Conservation (phyloP, 2,797 vertebrate genomes). For the Macropodus opercularis region DNA sequence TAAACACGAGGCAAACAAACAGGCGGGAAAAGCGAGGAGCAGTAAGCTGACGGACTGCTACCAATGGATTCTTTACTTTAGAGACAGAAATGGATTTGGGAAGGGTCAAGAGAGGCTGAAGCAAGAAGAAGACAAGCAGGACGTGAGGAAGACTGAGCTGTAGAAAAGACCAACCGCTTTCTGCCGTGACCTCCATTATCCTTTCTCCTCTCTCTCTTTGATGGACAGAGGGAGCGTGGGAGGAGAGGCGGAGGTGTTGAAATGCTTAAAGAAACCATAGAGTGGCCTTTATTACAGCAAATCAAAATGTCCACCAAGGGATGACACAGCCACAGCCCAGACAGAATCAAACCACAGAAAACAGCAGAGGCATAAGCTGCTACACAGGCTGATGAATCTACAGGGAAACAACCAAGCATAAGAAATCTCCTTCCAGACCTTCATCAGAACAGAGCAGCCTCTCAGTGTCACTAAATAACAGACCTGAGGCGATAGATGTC, state of each 20-base stretch:
- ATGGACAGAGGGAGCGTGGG: conserved; percentile 16
- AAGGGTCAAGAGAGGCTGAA: conserved; percentile 21
- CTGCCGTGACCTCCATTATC: conserved; percentile 59
- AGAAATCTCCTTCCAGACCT: no score
- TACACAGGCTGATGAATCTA: no score
- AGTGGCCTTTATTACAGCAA: conserved; percentile 23
- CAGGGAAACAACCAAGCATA: no score
- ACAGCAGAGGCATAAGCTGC: no score
- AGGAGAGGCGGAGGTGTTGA: conserved; percentile 8
- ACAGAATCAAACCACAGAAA: no score
- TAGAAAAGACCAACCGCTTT: conserved; percentile 35
- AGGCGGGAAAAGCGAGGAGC: not conserved
- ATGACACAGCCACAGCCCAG: not conserved
- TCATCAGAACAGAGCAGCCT: no score
- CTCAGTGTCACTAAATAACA: no score
- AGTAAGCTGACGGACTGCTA: not conserved
- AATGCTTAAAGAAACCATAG: conserved; percentile 28
- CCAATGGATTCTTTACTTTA: not conserved
- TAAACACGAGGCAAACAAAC: conserved; percentile 20
- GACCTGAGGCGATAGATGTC: no score
- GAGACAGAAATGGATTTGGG: not conserved
- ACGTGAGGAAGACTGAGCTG: conserved; percentile 9
- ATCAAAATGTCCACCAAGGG: not conserved
- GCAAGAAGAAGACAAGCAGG: conserved; percentile 29
- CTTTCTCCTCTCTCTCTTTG: conserved; percentile 15